Percentiles rank a stretch among this genome's conserved stretches.
Conservation (phyloP, 2,797 vertebrate species). For the Rhynchonycteris naso region DNA sequence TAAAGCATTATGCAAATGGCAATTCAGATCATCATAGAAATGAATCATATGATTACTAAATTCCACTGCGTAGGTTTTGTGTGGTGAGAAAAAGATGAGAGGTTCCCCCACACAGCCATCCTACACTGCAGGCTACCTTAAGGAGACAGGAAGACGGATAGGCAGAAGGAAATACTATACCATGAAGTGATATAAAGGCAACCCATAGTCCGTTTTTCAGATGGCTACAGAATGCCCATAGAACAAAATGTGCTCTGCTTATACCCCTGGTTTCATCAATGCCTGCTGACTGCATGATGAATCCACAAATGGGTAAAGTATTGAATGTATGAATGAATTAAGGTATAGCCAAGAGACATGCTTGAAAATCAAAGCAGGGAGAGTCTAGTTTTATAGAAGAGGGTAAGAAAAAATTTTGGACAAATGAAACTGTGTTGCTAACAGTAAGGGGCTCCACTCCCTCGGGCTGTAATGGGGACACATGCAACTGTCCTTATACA, state of each 20-base stretch:
- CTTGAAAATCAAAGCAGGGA: background rate
- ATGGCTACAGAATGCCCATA: background rate
- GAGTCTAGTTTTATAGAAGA: background rate
- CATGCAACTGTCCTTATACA: background rate
- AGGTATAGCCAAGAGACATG: background rate
- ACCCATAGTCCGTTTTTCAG: background rate
- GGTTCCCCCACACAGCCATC: background rate
- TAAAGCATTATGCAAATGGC: background rate
- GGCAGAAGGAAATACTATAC: background rate
- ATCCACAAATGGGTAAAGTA: background rate
- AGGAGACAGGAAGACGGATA: background rate
- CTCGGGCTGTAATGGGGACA: background rate
- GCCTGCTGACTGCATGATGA: background rate
- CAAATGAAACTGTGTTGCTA: background rate
- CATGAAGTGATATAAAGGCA: background rate
- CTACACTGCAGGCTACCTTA: background rate
- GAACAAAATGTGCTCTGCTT: background rate
- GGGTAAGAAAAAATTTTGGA: background rate
- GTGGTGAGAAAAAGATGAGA: background rate
- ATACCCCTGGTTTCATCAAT: background rate
- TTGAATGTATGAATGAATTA: background rate
- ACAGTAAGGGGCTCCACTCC: background rate
- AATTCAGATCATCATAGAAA: background rate
- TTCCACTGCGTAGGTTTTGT: background rate
- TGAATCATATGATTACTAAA: background rate